Evolutionary conservation across 1,140 invertebrate species (phyloP).

Genomic region (Centruroides vittatus): DNA sequence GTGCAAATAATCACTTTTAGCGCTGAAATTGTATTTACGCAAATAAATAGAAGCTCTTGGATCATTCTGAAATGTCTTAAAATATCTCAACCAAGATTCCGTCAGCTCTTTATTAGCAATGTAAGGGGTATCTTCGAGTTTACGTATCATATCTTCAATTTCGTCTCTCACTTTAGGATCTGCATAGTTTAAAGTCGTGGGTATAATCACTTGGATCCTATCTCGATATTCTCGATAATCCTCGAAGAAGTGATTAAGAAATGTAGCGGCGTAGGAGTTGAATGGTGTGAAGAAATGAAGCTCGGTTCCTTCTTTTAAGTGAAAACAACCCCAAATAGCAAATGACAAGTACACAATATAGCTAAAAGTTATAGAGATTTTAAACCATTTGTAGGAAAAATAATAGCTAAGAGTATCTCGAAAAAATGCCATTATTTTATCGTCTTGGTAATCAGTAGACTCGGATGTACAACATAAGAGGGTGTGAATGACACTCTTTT

Average conservation of each 20-base stretch:
- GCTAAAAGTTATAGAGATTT: conserved; percentile 54
- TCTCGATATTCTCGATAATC: conserved; percentile 84
- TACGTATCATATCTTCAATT: conserved; percentile 60
- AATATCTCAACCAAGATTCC: conserved; percentile 78
- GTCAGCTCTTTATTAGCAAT: conserved; percentile 58
- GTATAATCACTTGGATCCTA: conserved; percentile 70
- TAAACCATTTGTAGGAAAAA: conserved; percentile 58
- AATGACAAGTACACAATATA: conserved; percentile 67
- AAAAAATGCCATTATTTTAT: conserved; percentile 74
- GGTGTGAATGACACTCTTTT: conserved; percentile 46
- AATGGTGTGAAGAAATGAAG: conserved; percentile 64
- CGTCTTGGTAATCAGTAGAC: conserved; percentile 68
- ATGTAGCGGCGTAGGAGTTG: conserved; percentile 75
- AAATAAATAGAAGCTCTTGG: conserved; percentile 45
- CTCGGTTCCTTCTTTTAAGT: conserved; percentile 77
- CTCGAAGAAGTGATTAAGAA: conserved; percentile 71
- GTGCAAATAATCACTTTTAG: conserved; percentile 55
- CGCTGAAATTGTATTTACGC: conserved; percentile 54
- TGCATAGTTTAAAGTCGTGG: conserved; percentile 69
- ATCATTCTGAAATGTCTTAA: conserved; percentile 55
- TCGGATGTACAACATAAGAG: conserved; percentile 74
- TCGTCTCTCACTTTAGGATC: conserved; percentile 56
- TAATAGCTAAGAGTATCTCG: conserved; percentile 58
- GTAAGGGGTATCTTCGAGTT: conserved; percentile 63
- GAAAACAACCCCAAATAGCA: conserved; percentile 71